Evolutionary conservation across 2,113 vertebrate genomes (phyloP).

Genomic region (Struthio camelus): DNA sequence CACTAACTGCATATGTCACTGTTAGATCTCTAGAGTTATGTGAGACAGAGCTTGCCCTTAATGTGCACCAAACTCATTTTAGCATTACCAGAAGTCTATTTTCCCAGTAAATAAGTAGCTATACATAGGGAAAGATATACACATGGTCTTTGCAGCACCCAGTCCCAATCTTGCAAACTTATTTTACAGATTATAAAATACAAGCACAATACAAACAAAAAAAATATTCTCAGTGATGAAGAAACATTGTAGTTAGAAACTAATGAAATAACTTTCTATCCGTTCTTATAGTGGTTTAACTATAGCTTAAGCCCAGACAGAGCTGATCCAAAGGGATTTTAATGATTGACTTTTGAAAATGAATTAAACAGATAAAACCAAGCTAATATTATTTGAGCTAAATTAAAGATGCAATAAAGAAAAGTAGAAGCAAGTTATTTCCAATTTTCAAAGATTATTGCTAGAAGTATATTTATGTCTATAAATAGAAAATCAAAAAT

Average conservation of each 20-base stretch:
- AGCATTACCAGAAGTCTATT: not conserved
- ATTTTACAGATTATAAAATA: not conserved
- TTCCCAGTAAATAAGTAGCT: not conserved
- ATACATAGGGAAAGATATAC: not conserved
- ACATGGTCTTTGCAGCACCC: not conserved
- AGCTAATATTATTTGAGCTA: not conserved
- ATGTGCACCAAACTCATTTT: not conserved
- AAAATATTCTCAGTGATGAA: not conserved
- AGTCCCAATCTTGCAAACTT: not conserved
- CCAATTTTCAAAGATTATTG: not conserved
- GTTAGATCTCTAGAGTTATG: not conserved
- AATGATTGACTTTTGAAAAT: not conserved
- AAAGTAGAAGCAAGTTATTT: not conserved
- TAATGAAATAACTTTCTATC: not conserved
- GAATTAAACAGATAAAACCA: not conserved
- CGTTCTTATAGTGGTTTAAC: not conserved
- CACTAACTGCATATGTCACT: constrained; percentile 5
- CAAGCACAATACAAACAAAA: not conserved
- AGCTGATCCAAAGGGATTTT: not conserved
- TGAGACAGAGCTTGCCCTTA: constrained; percentile 14
- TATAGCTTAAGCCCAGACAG: not conserved
- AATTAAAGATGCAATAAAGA: not conserved
- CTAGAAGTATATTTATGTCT: not conserved
- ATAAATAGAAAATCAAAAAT: not conserved
- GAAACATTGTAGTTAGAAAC: not conserved